Evolutionary conservation across 2,113 vertebrate genomes (phyloP), one percentile per base, ranked within the genome.

Genomic region (Gymnorhina tibicen): DNA sequence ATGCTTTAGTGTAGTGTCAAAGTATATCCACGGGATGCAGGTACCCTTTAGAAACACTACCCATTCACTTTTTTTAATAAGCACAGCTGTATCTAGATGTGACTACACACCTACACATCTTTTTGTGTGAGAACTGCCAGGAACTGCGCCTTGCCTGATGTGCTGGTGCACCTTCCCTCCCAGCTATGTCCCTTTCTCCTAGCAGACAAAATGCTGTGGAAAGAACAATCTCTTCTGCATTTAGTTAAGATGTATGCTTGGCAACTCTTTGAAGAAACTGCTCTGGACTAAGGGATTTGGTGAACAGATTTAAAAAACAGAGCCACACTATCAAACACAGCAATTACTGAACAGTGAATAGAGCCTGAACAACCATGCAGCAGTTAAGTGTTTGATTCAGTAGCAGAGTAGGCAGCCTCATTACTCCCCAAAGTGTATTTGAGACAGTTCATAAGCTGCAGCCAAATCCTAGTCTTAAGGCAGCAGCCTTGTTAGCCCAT

Each of bases 401-500:
- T 4, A 67, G 82, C 4, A 83, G 32, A 91, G 49, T 12, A 75
- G n/a, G 69, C 55, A 86, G 64, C 69, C 69, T 81, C 68, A 91
- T 91, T 92, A 90, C 83, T 86, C 86, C 58, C 59, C 44, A 53
- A 86, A 88, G 69, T 67, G 28, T 86, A 50, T 87, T 70, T 86
- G 46, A 84, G 55, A 52, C 68, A 88, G 39, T 59, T 86, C 3
- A 12, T 62, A 87, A 79, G 3, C 66, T 73, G 58, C 58, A 90
- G 63, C 75, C 91, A 90, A 94, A 94, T 82, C 41, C 58, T n/a
- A 37, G 20, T 56, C 78, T 76, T 85, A 69, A 87, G 63, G 66
- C 64, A 41, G 73, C 44, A 84, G 68, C n/a, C 63, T 91, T 72
- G 85, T 88, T 88, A 86, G 59, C 27, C 6, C 8, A 73, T 58